Evolutionary conservation across 1,140 invertebrate species (phyloP), one percentile per base, ranked within the genome.

Genomic region (Drosophila pruinosa): DNA sequence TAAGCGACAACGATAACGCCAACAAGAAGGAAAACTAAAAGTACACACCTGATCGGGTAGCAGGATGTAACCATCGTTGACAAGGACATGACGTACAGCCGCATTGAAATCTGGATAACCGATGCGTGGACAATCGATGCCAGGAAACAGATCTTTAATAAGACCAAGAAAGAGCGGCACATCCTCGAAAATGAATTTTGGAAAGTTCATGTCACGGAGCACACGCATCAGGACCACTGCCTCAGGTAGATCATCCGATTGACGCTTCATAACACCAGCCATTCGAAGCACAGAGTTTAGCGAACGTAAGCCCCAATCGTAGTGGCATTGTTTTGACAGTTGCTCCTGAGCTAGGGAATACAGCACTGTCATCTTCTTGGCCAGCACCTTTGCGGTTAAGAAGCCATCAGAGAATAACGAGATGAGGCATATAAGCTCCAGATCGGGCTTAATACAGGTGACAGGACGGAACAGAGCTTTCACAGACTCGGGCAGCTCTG

Each of bases 401-500:
- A 98, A 98, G 21, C 97, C 97, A 91, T 98, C 96, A 41, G 97
- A 97, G 90, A 98, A 98, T 3, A 98, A 92, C 72, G 97, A 97
- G 63, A 98, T 97, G 75, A 96, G 93, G 89, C 97, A 98, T 69
- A 98, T 98, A 89, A 97, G 94, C 90, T 98, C 96, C 24, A 96
- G 92, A 91, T 98, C 97, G 0, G 97, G 97, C 17, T 97, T 94
- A 59, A 97, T 96, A 82, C 97, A 97, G 2, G 97, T 96, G 0
- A 98, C 97, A 0, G 97, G 97, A 21, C 97, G 92, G 91, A 98
- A 98, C 0, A 98, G 91, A 0, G 96, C 95, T 90, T 98, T 98
- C 0, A 98, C 95, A 0, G 96, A 97, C 91, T 98, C 97, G 0
- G 97, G 97, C 22, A 98, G 92, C 85, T 98, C 96, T 0, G 96